Percentiles rank a stretch among this genome's conserved stretches.
Conservation (phyloP, 2,888 invertebrate species). For the Laothoe populi region DNA sequence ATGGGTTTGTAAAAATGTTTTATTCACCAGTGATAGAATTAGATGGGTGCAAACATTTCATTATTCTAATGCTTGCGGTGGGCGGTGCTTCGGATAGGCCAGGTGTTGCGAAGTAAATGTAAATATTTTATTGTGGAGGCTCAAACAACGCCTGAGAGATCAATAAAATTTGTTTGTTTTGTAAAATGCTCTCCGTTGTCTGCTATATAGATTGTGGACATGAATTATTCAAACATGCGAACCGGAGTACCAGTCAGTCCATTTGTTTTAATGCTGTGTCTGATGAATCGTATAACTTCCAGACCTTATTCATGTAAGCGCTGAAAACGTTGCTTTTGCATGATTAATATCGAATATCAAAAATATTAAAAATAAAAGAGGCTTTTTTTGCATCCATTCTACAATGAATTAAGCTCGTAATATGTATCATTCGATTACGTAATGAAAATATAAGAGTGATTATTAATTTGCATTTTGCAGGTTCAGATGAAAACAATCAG, state of each 20-base stretch:
- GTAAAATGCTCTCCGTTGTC: slow-evolving; percentile 80
- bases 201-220: slow-evolving; percentile 81
- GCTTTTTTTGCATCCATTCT: slow-evolving; percentile 26
- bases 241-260: slow-evolving; percentile 69
- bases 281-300: slow-evolving; percentile 69
- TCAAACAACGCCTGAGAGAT: slow-evolving; percentile 82
- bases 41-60: slow-evolving; percentile 69
- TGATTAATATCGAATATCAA: slow-evolving; percentile 32
- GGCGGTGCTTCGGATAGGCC: slow-evolving; percentile 64
- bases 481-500: slow-evolving; percentile 25
- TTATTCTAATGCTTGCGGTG: slow-evolving; percentile 77
- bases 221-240: slow-evolving; percentile 80
- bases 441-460: slow-evolving; percentile 28
- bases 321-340: slow-evolving; percentile 32
- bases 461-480: slow-evolving; percentile 16
- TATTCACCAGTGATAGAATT: slow-evolving; percentile 63
- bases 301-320: slow-evolving; percentile 35
- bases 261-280: slow-evolving; percentile 77
- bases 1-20: slow-evolving; percentile 53
- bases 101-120: slow-evolving; percentile 81
- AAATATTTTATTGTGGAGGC: slow-evolving; percentile 82
- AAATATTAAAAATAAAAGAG: slow-evolving; percentile 18
- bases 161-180: slow-evolving; percentile 85
- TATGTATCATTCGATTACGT: slow-evolving; percentile 28
- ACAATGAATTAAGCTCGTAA: slow-evolving; percentile 18